Conservation (phyloP, 1,140 invertebrate species). For the Camponotus floridanus region DNA sequence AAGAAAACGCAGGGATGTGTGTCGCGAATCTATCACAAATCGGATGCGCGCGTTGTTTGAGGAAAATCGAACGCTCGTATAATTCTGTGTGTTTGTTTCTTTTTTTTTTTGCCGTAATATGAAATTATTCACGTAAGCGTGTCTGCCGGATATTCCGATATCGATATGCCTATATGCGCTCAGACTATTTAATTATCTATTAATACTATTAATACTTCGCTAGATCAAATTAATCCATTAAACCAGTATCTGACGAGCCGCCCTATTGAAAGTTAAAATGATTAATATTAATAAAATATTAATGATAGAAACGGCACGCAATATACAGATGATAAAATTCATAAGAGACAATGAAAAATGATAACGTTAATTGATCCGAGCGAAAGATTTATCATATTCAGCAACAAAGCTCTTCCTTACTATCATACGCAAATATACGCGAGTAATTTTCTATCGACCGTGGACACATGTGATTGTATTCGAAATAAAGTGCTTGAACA, state of each 20-base stretch:
- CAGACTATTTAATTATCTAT: conserved; percentile 17
- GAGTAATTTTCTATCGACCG: background rate
- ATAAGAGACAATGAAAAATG: conserved; percentile 14
- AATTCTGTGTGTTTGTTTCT: background rate
- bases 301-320: conserved; percentile 4
- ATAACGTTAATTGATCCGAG: conserved; percentile 6
- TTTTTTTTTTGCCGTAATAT: background rate
- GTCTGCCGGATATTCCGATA: background rate
- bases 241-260: conserved; percentile 8
- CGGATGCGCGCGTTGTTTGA: background rate
- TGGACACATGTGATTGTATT: conserved; percentile 29
- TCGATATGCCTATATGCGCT: conserved; percentile 5
- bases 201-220: conserved; percentile 21
- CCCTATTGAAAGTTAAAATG: conserved; percentile 20
- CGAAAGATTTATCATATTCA: conserved; percentile 31
- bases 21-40: conserved; percentile 14
- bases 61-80: background rate
- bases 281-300: conserved; percentile 10
- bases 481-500: conserved; percentile 55
- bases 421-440: background rate
- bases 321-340: background rate
- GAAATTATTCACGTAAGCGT: conserved; percentile 18
- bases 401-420: conserved; percentile 7
- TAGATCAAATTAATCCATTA: conserved; percentile 26
- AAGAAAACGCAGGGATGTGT: background rate